Base-by-base conservation (phyloP, 2,888 invertebrate species). In the Geotrupes spiniger region DNA sequence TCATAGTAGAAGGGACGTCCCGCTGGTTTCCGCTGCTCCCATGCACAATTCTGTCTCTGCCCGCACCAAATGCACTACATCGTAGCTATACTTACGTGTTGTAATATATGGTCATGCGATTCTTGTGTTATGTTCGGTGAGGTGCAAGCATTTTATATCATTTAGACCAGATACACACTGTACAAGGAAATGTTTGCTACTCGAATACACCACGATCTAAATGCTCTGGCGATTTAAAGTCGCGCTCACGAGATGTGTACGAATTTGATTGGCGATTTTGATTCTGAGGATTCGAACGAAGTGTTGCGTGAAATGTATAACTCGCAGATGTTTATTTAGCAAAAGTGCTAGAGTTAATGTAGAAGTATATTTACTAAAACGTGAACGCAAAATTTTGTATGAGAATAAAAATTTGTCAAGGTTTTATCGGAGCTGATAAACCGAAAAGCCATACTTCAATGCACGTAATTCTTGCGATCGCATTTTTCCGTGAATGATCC, bases 1-100 rank as follows among this genome's bases (percentile, higher is more conserved):
- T 61, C 59, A 53, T 39, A 54, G 46, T 51, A 51, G 54, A 46
- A 54, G 43, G 59, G 59, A 51, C 49, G 46, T 58, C 60, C 59
- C 53, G 55, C 56, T 50, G 57, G 46, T 55, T 39, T 44, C 43
- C 42, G 52, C 47, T 56, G 59, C 59, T 59, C 53, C 57, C 58
- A 57, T 53, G 47, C 51, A 41, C 42, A 51, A 46, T 40, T 43
- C 40, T 46, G 44, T 51, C 46, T 39, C 46, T 25, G 36, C 41
- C 40, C 42, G 15, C 25, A 33, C 33, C 33, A 33, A 33, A 33
- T 33, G 33, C 33, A 33, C 33, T 33, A 15, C 33, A 33, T 33
- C 33, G 33, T 33, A 15, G 9, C 33, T 33, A 12, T 12, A 9
- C 8, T 31, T 31, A 12, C 14, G 14, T 33, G 14, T 12, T 9